Conservation (phyloP, 1,140 invertebrate species). For the Oncopeltus fasciatus region DNA sequence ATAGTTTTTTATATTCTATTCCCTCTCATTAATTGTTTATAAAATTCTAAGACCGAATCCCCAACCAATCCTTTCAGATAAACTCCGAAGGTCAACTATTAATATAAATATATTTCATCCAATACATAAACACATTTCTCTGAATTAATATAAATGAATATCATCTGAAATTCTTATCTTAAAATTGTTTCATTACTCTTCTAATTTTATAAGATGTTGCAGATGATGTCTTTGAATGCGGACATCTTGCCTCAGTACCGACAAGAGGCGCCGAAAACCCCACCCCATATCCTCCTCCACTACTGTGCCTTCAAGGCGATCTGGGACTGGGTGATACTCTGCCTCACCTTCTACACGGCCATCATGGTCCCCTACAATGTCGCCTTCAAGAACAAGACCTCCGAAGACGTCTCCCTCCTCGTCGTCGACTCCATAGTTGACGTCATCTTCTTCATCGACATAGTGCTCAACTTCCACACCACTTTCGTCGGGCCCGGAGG, state of each 20-base stretch:
- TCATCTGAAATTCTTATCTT: too few species aligned
- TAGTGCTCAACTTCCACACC: slow-evolving; percentile 99
- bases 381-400: slow-evolving; percentile 98
- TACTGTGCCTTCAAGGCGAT: slow-evolving; percentile 97
- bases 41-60: too few species aligned
- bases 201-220: too few species aligned
- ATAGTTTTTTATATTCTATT: too few species aligned
- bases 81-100: too few species aligned
- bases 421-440: slow-evolving; percentile 98
- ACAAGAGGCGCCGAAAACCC: slow-evolving; percentile 98
- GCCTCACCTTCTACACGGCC: slow-evolving; percentile 98
- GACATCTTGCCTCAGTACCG: slow-evolving; percentile 98
- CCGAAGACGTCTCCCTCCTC: slow-evolving; percentile 91
- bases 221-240: slow-evolving; percentile 93
- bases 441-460: slow-evolving; percentile 99
- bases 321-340: slow-evolving; percentile 99
- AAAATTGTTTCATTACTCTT: too few species aligned
- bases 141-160: too few species aligned
- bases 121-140: too few species aligned
- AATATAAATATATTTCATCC: too few species aligned
- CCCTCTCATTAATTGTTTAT: too few species aligned
- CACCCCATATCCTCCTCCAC: slow-evolving; percentile 91
- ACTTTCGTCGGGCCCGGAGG: slow-evolving; percentile 97
- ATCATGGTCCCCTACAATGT: slow-evolving; percentile 99
- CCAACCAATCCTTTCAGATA: too few species aligned